Base-by-base conservation (phyloP, 2,888 invertebrate species). In the Drosophila seclusa region DNA sequence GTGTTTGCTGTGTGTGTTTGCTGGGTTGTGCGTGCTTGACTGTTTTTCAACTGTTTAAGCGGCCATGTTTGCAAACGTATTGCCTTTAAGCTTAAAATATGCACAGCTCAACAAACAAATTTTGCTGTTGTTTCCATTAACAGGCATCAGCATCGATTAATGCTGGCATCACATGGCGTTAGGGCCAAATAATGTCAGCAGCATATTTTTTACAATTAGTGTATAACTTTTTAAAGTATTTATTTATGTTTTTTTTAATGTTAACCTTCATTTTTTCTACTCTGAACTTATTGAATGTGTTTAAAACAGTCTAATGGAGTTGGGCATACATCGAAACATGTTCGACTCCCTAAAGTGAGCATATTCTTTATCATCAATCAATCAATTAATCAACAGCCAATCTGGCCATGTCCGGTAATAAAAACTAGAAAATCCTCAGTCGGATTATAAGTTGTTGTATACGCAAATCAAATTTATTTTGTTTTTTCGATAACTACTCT, bases 51-150 rank as follows among this genome's bases (percentile, higher is more conserved):
- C 80, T 55, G 72, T 83, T 80, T 71, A 75, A 88, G 80, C 52
- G 68, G 73, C 66, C 75, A 70, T 78, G 76, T 75, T 83, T 73
- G 71, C 73, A 49, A 88, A 71, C 78, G 58, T 72, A 80, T 83
- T 83, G 83, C 89, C 81, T 86, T 88, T 80, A 73, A 70, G 70
- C 74, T 81, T 74, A 24, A 74, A 77, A 52, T 67, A 60, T 63
- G 73, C 65, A 38, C 73, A 70, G 77, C 73, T 65, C 66, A 58
- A 67, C 63, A 67, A 70, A 49, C 34, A 66, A 69, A 66, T 67
- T n/a, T 67, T 68, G 32, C n/a, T 57, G 52, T 50, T 62, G 52
- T 65, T 80, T 63, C 59, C 52, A 63, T 71, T 57, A 60, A 59
- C 8, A 31, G 38, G 54, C 66, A 78, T 66, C 69, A 60, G 66